Base-by-base conservation (phyloP, 2,888 invertebrate genomes). In the Gymnoscelis rufifasciata region DNA sequence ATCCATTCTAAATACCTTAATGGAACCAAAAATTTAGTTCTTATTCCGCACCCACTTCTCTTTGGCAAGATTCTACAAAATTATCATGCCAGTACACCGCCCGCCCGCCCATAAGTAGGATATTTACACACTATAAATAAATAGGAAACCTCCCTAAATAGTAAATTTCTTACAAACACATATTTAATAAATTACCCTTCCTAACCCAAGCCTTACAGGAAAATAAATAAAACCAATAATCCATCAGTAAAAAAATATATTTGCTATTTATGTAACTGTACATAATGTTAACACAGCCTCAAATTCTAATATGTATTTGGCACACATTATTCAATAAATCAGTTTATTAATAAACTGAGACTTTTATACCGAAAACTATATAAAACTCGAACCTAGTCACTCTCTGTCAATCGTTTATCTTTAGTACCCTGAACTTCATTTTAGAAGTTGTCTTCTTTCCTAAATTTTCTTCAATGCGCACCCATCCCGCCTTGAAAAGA, bases 401-500 rank as follows among this genome's bases (percentile, higher is more conserved):
- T n/a, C n/a, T n/a, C n/a, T 54, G 55, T 62, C 58, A 61, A 48
- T 68, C 68, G 56, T 54, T 53, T 61, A 60, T 77, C 74, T 74
- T 77, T 69, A 68, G 62, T 58, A 62, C 48, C 40, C 52, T 57
- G 53, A 58, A 48, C 43, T 55, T 54, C 50, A 59, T 46, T 45
- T 57, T 48, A 46, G n/a, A 2, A 15, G n/a, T n/a, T n/a, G 5
- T 19, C 19, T 50, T 50, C 37, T 46, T 45, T 30, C 47, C 58
- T 28, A 56, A 59, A 6, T 4, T 10, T 38, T 47, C 50, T 39
- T 45, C 48, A 51, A 64, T 60, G 59, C 59, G 23, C 40, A 38
- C 57, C 51, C 56, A 60, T 57, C 59, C 60, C 54, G 78, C 81
- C 81, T 81, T 82, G 72, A 82, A 81, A 76, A 78, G 78, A 78